Percentiles rank a stretch among this genome's conserved stretches.
These are phyloP conservation scores for Urocitellus parryii DNA, from an alignment of 2,113 vertebrate species.

Conservation along the genomic window DNA sequence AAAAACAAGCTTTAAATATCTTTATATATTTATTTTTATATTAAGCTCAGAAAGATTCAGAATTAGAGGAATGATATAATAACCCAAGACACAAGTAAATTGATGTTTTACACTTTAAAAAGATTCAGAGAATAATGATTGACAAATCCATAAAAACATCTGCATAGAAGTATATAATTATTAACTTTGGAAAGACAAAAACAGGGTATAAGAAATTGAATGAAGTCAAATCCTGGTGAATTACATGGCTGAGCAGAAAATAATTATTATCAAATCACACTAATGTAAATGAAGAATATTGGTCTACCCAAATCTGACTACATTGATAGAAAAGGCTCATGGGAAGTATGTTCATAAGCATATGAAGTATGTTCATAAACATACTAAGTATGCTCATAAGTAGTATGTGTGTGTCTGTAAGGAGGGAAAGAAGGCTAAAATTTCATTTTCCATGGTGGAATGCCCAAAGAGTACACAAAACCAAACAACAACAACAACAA, in stretches of 20 bases:
- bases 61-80: neutral
- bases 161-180: neutral
- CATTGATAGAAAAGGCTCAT: neutral
- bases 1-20: neutral
- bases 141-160: neutral
- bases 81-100: neutral
- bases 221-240: neutral
- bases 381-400: no score
- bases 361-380: no score
- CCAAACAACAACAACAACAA: no score
- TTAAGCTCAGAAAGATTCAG: neutral
- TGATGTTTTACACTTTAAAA: neutral
- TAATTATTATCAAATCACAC: neutral
- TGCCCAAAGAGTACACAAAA: neutral
- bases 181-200: neutral
- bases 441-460: neutral
- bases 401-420: no score
- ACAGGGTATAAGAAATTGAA: neutral
- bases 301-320: neutral
- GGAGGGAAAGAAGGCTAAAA: neutral
- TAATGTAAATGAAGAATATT: neutral
- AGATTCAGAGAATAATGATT: neutral
- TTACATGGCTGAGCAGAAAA: neutral
- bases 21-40: neutral
- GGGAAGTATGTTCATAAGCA: no score